Conservation (phyloP, 1,140 invertebrate species). For the Dryas iulia region DNA sequence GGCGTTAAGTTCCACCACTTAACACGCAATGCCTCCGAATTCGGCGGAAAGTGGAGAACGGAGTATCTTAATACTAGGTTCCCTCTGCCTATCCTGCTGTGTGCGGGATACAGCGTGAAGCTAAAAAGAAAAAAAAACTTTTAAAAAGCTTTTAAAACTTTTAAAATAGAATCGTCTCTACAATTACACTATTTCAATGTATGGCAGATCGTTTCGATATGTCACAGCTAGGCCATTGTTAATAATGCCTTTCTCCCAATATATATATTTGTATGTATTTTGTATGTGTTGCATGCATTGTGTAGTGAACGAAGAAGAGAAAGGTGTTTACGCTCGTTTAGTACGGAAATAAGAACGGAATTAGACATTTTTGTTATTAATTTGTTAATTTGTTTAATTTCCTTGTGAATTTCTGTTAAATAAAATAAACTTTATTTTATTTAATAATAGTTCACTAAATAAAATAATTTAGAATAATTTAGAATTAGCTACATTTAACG, state of each 20-base stretch:
- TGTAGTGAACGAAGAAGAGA: slow-evolving; percentile 1
- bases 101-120: too few species aligned
- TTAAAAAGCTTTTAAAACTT: too few species aligned
- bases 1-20: too few species aligned
- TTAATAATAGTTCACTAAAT: too few species aligned
- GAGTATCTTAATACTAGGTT: background rate
- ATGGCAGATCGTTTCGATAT: slow-evolving; percentile 25
- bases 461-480: too few species aligned
- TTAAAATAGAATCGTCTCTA: slow-evolving; percentile 9
- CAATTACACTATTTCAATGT: slow-evolving; percentile 5
- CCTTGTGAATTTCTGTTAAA: too few species aligned
- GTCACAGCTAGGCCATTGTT: slow-evolving; percentile 26
- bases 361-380: slow-evolving; percentile 1
- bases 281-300: background rate
- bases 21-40: too few species aligned
- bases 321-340: slow-evolving; percentile 11
- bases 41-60: background rate
- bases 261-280: slow-evolving; percentile 1
- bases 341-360: background rate
- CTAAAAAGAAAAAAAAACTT: too few species aligned
- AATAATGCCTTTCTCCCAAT: slow-evolving; percentile 33
- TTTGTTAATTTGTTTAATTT: background rate
- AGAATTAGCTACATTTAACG: too few species aligned
- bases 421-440: too few species aligned
- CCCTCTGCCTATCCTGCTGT: too few species aligned